A percentile compares a stretch with the other conserved stretches of the same genome.
phyloP scores from a whole-genome alignment of 2,797 vertebrate species.

The Poeciliopsis paucimaculata region DNA sequence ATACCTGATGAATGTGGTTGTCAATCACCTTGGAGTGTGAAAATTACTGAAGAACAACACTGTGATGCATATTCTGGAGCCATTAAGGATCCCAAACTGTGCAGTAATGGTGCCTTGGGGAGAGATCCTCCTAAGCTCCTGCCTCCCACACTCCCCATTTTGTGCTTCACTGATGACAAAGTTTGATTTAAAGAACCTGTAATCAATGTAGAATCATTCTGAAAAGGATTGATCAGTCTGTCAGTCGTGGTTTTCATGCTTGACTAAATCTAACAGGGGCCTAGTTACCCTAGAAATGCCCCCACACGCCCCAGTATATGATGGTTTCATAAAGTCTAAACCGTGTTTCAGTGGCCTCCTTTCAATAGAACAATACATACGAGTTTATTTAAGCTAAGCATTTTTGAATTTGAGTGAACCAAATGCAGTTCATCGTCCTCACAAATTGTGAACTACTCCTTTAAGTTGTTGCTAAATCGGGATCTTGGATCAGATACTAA shows the following conservation, averaged over 20 bases:
- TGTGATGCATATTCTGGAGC: conserved; percentile 19
- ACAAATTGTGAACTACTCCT: neutral
- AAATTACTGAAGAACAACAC: neutral
- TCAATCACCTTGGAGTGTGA: conserved; percentile 41
- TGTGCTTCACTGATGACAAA: neutral
- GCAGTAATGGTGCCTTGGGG: neutral
- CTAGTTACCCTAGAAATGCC: neutral
- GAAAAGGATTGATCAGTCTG: neutral
- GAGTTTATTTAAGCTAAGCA: neutral
- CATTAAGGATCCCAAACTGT: neutral
- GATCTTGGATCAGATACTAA: neutral
- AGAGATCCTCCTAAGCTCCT: neutral
- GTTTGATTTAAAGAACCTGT: neutral
- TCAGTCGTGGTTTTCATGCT: neutral
- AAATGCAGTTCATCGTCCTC: neutral
- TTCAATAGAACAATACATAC: neutral
- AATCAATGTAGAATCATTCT: neutral
- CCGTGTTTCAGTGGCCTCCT: neutral
- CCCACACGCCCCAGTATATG: too few species aligned
- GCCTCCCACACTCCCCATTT: neutral
- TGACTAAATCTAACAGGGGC: neutral
- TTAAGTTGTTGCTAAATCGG: too few species aligned
- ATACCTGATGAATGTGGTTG: conserved; percentile 32
- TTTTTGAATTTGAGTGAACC: neutral
- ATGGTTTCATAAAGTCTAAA: neutral